phyloP scores from a whole-genome alignment of 2,797 vertebrate species.

The Enteromius fasciolatus region DNA sequence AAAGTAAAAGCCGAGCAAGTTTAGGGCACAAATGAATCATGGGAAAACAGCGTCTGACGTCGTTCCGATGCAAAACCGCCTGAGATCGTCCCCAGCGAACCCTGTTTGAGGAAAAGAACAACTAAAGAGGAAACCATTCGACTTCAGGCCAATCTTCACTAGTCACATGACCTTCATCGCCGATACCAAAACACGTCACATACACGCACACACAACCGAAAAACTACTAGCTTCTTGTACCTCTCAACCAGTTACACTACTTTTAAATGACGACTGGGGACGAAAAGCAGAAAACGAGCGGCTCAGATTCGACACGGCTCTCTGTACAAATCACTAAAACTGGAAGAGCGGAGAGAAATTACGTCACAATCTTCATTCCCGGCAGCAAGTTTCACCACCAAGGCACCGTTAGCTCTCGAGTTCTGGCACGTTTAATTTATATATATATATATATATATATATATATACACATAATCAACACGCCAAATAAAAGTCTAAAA shows the following conservation, averaged over 20 bases:
- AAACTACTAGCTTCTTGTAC: slow-evolving; percentile 64
- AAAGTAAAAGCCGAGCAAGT: slow-evolving; percentile 48
- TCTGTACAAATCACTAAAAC: slow-evolving; percentile 21
- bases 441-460: too few relatives aligned
- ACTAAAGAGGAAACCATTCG: slow-evolving; percentile 40
- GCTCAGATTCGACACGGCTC: slow-evolving; percentile 25
- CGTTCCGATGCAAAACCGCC: slow-evolving; percentile 66
- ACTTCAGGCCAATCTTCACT: slow-evolving; percentile 62
- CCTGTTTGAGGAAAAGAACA: slow-evolving; percentile 68
- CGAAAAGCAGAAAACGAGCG: background rate
- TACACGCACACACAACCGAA: slow-evolving; percentile 12
- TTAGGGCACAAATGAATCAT: slow-evolving; percentile 39
- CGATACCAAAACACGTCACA: slow-evolving; percentile 2
- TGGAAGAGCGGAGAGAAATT: slow-evolving; percentile 15
- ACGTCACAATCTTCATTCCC: slow-evolving; percentile 32
- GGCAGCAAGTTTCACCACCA: slow-evolving; percentile 67
- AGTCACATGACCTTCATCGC: slow-evolving; percentile 33
- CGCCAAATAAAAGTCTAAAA: slow-evolving; percentile 15
- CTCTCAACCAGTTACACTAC: slow-evolving; percentile 76
- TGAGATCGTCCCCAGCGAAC: slow-evolving; percentile 66
- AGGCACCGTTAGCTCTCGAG: slow-evolving; percentile 69
- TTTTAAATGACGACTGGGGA: slow-evolving; percentile 55
- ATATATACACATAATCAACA: slow-evolving; percentile 18
- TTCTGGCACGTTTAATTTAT: slow-evolving; percentile 31
- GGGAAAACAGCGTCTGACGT: slow-evolving; percentile 37